Conservation (phyloP, 2,888 invertebrate genomes). For the Lissocephala sabroskyi region DNA sequence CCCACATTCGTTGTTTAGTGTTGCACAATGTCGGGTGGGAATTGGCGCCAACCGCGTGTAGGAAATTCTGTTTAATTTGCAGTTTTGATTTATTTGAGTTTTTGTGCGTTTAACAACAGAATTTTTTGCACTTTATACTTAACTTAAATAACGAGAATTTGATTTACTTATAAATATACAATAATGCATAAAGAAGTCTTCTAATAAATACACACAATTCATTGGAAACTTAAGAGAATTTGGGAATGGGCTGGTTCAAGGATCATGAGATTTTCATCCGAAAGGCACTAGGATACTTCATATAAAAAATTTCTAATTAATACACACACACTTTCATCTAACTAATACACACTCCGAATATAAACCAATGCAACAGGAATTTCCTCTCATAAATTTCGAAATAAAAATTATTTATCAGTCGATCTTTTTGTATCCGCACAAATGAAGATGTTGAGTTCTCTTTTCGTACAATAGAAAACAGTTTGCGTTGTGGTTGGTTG, state of each 20-base stretch:
- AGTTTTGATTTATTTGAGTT: conserved; percentile 30
- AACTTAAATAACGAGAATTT: conserved; percentile 51
- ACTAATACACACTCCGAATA: no score
- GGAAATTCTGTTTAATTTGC: conserved; percentile 18
- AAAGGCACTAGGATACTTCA: no score
- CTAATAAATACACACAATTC: conserved; percentile 23
- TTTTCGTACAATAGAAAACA: conserved; percentile 15
- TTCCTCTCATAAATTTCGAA: no score
- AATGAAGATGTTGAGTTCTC: conserved; percentile 5
- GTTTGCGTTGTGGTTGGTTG: no score
- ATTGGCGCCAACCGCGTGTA: no score
- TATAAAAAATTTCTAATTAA: no score
- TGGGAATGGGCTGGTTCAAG: background rate
- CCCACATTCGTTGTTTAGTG: no score
- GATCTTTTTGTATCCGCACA: conserved; percentile 25
- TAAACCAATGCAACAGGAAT: no score
- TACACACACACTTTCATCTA: no score
- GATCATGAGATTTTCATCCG: no score
- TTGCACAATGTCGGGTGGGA: no score
- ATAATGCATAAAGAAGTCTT: conserved; percentile 40
- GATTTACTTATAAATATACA: conserved; percentile 47
- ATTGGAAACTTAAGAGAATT: conserved; percentile 33
- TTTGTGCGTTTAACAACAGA: conserved; percentile 51
- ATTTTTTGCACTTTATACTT: conserved; percentile 43
- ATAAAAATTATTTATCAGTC: conserved; percentile 61